Base-by-base conservation (phyloP, 2,888 invertebrate genomes). In the Incurvaria masculella region DNA sequence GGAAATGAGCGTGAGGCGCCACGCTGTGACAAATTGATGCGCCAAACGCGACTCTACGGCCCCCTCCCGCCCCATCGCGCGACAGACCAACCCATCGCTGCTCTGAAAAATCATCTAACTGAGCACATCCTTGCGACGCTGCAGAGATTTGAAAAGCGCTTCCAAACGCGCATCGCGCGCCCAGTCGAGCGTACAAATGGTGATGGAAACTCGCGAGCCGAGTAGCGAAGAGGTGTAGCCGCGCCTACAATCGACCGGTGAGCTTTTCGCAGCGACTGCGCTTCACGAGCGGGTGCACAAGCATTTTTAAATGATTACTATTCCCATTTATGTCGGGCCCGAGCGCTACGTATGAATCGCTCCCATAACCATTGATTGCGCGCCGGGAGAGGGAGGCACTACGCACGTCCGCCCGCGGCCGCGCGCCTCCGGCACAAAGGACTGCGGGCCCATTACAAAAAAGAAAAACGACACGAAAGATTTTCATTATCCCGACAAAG, bases 361-460 rank as follows among this genome's bases (percentile, higher is more conserved):
- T 33, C 43, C 45, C 68, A 69, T 71, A 72, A 69, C 68, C 64
- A 67, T 71, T 71, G 71, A 72, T 72, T 71, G 70, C 65, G 64
- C 61, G 60, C 62, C 11, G 33, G 8, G 33, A 33, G 33, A n/a
- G 33, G 33, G 14, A 4, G 33, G 11, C 33, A 33, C 33, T 33
- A 33, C 68, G 69, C 68, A 70, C 61, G 58, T 57, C 4, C 40
- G 21, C 16, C 40, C n/a, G 21, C 39, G 4, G 26, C 18, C 26
- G 11, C 39, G 44, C 17, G 21, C 19, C 11, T 55, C 57, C 59
- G 59, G 60, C 61, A 68, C 65, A 69, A 71, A 68, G 67, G 64
- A 67, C 66, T 61, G 62, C 64, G 64, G 67, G 66, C 65, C 68
- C 69, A 70, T 73, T 72, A 69, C 63, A 69, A 68, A 72, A 65